Conservation (phyloP, 1,140 invertebrate genomes). For the Homalodisca vitripennis region DNA sequence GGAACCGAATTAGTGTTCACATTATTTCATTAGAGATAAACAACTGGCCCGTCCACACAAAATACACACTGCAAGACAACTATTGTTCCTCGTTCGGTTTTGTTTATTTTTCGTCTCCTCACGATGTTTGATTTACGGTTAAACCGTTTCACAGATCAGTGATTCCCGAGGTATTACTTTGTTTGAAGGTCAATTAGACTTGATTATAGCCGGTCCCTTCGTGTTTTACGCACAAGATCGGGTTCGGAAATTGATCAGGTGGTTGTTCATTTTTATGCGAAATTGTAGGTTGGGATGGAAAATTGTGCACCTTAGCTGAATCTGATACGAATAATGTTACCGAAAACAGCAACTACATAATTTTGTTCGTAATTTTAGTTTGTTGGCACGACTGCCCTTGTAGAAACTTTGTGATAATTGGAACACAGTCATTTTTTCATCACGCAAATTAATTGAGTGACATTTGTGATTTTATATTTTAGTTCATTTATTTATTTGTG, state of each 20-base stretch:
- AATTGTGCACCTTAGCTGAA: not conserved
- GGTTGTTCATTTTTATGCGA: slow-evolving; percentile 12
- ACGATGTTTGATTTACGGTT: slow-evolving; percentile 20
- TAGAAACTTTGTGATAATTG: too few relatives aligned
- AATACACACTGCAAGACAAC: slow-evolving; percentile 3
- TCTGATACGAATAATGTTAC: not conserved
- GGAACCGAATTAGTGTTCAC: slow-evolving; percentile 28
- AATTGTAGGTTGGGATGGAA: not conserved
- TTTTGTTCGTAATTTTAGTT: too few relatives aligned
- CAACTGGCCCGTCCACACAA: slow-evolving; percentile 15
- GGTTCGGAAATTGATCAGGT: not conserved
- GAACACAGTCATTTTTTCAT: too few relatives aligned
- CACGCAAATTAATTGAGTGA: too few relatives aligned
- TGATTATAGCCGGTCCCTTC: slow-evolving; percentile 12
- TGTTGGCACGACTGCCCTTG: too few relatives aligned
- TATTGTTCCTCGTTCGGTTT: slow-evolving; percentile 10
- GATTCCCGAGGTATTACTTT: slow-evolving; percentile 1
- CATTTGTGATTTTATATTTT: too few relatives aligned
- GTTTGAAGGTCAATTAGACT: slow-evolving; percentile 17
- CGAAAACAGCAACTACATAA: too few relatives aligned
- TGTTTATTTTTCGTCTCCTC: slow-evolving; percentile 21
- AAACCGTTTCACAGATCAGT: slow-evolving; percentile 15
- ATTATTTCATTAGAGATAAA: slow-evolving; percentile 29
- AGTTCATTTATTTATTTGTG: too few relatives aligned
- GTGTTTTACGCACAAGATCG: slow-evolving; percentile 2